Evolutionary conservation across 2,888 invertebrate species (phyloP), one percentile per base, ranked within the genome.

Genomic region (Penaeus monodon): DNA sequence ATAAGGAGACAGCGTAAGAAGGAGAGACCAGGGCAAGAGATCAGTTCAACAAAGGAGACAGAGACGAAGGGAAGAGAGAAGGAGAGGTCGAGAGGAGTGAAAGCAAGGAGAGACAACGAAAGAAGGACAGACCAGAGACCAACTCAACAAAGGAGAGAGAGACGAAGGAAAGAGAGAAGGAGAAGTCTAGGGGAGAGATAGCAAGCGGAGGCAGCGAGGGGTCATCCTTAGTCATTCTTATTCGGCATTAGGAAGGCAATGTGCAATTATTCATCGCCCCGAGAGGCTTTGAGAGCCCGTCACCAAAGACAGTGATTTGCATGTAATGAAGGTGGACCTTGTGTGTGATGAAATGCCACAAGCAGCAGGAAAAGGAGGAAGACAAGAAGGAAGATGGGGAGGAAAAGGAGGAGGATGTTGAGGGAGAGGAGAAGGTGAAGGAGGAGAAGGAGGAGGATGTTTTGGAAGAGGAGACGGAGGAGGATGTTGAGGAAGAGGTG

Each of bases 231-330:
- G 57, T 81, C 81, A 81, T 81, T 81, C 81, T 81, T 68, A 81
- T 81, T 81, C 81, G 27, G 68, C 81, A 81, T 81, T 44, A 66
- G 83, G 77, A 77, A 65, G 76, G 83, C 76, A 84, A 84, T 84
- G 77, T 77, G 77, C 83, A 65, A 84, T 84, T 84, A 84, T 84
- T 84, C 83, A 84, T 84, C 77, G 64, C 83, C 65, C 66, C 76
- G 38, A n/a, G 66, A 65, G 83, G 66, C 83, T 84, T 84, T 84
- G 83, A 84, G 77, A 44, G 29, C 38, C 83, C 66, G 83, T 66
- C 83, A 84, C 83, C 83, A 84, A 84, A 84, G 83, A 84, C 83
- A 77, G 77, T 84, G 64, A 84, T 84, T 84, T 84, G 83, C 83
- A 84, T 84, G 83, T 84, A 84, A 84, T 84, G 83, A 84, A 84